Percentiles rank a stretch among this genome's conserved stretches.
Evolutionary conservation across 2,888 invertebrate species (phyloP).

Genomic region (Alcis repandata): DNA sequence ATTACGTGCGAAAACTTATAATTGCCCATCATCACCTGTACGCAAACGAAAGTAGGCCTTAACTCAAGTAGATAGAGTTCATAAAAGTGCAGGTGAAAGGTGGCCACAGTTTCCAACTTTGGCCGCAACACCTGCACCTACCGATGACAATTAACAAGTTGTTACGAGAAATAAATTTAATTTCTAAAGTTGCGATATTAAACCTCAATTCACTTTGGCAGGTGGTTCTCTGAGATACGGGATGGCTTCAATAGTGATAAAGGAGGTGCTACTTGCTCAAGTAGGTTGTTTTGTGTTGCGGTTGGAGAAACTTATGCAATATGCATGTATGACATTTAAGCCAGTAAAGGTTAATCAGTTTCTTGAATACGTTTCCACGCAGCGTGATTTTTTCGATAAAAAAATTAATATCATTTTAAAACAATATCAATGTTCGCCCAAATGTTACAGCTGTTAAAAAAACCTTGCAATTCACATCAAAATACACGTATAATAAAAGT

Average conservation of each 20-base stretch:
- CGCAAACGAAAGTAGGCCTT: conserved; percentile 27
- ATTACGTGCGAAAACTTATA: conserved; percentile 50
- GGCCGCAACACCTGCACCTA: conserved; percentile 39
- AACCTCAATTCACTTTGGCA: conserved; percentile 35
- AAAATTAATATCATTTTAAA: too few species aligned
- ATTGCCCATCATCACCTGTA: conserved; percentile 39
- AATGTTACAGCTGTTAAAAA: too few species aligned
- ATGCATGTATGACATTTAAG: background rate
- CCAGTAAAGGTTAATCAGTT: too few species aligned
- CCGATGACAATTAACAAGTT: conserved; percentile 46
- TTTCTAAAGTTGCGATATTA: conserved; percentile 42
- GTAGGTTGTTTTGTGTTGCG: background rate
- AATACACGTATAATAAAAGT: too few species aligned
- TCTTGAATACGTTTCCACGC: too few species aligned
- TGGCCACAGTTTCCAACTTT: conserved; percentile 23
- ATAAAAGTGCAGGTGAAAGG: conserved; percentile 15
- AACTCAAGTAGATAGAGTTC: conserved; percentile 4
- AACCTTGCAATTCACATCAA: too few species aligned
- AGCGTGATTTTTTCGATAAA: too few species aligned
- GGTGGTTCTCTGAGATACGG: conserved; percentile 17
- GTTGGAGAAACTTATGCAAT: background rate
- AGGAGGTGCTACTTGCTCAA: background rate
- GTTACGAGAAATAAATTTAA: conserved; percentile 44
- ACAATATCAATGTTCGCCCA: too few species aligned
- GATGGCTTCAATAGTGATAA: conserved; percentile 1